Evolutionary conservation across 2,797 vertebrate genomes (phyloP).

Genomic region (Gymnoscopelus braueri): DNA sequence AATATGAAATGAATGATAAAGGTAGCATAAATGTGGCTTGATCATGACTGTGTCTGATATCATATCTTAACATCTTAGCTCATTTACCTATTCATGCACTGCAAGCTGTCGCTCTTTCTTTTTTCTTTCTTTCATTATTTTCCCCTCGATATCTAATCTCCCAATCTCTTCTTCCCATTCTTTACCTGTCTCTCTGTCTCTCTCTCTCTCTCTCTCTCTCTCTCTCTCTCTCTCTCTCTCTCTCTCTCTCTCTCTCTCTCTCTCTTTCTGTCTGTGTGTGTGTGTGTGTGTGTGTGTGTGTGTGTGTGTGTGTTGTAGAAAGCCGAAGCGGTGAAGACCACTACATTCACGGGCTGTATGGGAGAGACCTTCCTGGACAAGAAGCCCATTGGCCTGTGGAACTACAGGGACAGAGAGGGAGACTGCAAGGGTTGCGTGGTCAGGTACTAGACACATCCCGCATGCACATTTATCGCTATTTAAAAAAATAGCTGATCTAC

Average conservation of each 20-base stretch:
- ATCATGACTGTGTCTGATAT: no score
- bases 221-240: neutral
- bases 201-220: neutral
- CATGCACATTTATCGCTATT: no score
- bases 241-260: neutral
- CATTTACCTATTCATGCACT: neutral
- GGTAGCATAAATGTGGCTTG: no score
- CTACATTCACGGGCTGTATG: constrained; percentile 95
- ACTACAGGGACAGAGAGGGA: constrained; percentile 92
- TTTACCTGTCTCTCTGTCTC: neutral
- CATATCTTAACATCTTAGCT: no score
- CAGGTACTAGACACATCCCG: constrained; percentile 80
- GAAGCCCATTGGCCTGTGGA: constrained; percentile 97
- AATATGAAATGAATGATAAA: no score
- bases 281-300: constrained; percentile 15
- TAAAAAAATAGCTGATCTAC: no score
- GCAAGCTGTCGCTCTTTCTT: neutral
- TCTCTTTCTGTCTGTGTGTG: constrained; percentile 16
- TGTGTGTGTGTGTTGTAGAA: constrained; percentile 78
- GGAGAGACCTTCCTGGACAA: constrained; percentile 94
- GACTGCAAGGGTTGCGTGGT: constrained; percentile 95
- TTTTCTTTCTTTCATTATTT: neutral
- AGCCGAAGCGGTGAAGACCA: constrained; percentile 90
- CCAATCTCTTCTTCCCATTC: neutral
- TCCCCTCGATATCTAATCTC: neutral